Conservation (phyloP, 1,140 invertebrate genomes). For the Muscidifurax raptorellus region DNA sequence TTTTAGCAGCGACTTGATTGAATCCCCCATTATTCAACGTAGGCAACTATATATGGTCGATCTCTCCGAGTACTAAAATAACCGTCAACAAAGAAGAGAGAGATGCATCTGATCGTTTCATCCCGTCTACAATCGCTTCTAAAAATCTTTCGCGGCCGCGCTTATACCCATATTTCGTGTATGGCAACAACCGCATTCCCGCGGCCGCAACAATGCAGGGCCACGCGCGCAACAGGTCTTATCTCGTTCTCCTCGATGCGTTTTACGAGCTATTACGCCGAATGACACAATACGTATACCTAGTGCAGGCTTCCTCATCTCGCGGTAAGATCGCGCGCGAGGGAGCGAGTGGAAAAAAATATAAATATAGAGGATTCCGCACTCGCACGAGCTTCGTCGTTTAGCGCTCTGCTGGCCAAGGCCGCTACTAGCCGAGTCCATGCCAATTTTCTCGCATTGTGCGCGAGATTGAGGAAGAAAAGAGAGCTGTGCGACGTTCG, state of each 20-base stretch:
- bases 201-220: background rate
- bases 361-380: background rate
- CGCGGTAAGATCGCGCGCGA: background rate
- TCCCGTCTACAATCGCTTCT: too few species aligned
- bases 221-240: background rate
- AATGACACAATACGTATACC: background rate
- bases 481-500: background rate
- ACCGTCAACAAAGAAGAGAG: too few species aligned
- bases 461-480: background rate
- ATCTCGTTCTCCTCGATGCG: background rate
- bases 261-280: background rate
- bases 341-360: background rate
- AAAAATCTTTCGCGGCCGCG: too few species aligned
- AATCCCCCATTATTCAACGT: too few species aligned
- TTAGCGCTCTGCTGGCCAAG: constrained; percentile 3
- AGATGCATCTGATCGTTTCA: too few species aligned
- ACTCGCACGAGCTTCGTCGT: background rate
- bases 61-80: too few species aligned
- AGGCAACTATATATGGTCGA: too few species aligned
- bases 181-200: background rate
- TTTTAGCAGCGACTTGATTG: too few species aligned
- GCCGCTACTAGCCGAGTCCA: background rate
- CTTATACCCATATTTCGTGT: background rate
- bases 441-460: constrained; percentile 35
- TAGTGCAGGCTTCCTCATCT: background rate